Base-by-base conservation (phyloP, 2,888 invertebrate genomes). In the Chalcis sispes region DNA sequence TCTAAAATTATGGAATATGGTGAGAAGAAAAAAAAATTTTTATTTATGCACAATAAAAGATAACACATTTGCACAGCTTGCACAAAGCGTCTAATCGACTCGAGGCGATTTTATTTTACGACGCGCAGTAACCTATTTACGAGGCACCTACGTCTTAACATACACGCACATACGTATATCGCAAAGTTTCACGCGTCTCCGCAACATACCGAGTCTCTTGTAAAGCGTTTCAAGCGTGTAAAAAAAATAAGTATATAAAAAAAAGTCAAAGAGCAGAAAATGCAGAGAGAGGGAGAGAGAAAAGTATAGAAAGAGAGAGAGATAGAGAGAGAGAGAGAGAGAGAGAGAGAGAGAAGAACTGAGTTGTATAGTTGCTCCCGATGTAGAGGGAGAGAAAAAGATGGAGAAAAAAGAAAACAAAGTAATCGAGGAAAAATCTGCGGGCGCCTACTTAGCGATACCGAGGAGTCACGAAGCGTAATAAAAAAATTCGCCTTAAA, bases 401-500 rank as follows among this genome's bases (percentile, higher is more conserved):
- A 15, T n/a, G 15, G 2, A 46, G 4, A 46, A 46, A 46, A n/a
- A n/a, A n/a, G n/a, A n/a, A n/a, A n/a, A n/a, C n/a, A n/a, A n/a
- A n/a, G n/a, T n/a, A n/a, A n/a, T n/a, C n/a, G n/a, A 20, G 29
- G 59, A 29, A 62, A 72, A 72, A 72, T 56, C 32, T 46, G 64
- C 64, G 54, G 61, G 32, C 36, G 36, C 52, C 61, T 69, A 61
- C 61, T 62, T 61, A 71, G 29, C 61, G 15, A 61, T 18, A 3
- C n/a, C 56, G 40, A 56, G 32, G 69, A 71, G 32, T 27, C 40
- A 56, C 40, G 20, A 18, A 4, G 61, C 18, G 27, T 54, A 58
- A 62, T 72, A 61, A 72, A 72, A 77, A 77, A 77, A 40, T 77
- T 77, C 27, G 32, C 67, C 76, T 76, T 76, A 76, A 72, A 72